These are phyloP conservation scores for Drosophila nikananu DNA, from an alignment of 1,140 invertebrate genomes.

Conservation along the genomic window DNA sequence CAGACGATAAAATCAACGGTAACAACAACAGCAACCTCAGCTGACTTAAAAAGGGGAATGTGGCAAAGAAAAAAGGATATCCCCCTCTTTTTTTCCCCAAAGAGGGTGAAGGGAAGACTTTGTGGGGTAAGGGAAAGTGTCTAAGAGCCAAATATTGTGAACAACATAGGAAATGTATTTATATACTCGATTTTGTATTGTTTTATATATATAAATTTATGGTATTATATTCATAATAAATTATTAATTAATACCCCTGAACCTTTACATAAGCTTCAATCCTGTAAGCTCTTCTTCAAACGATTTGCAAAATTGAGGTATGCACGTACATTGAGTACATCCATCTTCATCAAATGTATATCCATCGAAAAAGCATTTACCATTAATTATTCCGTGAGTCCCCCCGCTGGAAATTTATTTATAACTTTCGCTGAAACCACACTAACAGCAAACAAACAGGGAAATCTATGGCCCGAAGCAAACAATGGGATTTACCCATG, in stretches of 20 bases:
- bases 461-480: slow-evolving; percentile 30
- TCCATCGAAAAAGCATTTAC: slow-evolving; percentile 34
- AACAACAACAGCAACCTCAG: slow-evolving; percentile 9
- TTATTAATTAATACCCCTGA: neutral
- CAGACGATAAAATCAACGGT: slow-evolving; percentile 61
- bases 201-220: too few relatives aligned
- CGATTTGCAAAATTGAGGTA: neutral
- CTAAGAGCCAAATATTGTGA: neutral
- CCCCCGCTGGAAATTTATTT: neutral
- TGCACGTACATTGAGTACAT: slow-evolving; percentile 10
- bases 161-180: neutral
- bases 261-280: neutral
- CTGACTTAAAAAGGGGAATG: slow-evolving; percentile 19
- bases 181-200: neutral
- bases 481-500: slow-evolving; percentile 27
- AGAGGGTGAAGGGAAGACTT: slow-evolving; percentile 9
- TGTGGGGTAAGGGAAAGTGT: slow-evolving; percentile 10
- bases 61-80: slow-evolving; percentile 9
- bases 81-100: neutral
- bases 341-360: slow-evolving; percentile 46
- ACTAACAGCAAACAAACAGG: slow-evolving; percentile 48
- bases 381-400: slow-evolving; percentile 37
- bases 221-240: neutral
- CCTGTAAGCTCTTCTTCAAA: neutral
- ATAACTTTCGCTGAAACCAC: slow-evolving; percentile 34